A percentile compares a stretch with the other conserved stretches of the same genome.
phyloP scores from a whole-genome alignment of 1,140 invertebrate species.

The Sycophaga agraensis region DNA sequence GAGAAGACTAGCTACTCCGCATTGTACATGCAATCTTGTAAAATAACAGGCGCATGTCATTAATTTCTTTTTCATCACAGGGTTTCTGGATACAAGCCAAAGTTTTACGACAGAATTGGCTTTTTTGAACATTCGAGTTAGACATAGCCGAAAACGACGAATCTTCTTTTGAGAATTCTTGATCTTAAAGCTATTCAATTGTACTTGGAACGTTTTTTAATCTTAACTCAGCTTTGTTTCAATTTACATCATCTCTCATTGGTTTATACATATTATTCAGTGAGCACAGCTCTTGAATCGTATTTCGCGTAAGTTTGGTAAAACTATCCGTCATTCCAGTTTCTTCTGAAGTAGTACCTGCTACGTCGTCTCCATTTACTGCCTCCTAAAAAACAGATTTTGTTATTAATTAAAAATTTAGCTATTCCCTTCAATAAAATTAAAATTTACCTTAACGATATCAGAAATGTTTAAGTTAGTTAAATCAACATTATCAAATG shows the following conservation, averaged over 20 bases:
- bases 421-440: background rate
- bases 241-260: conserved; percentile 33
- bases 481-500: conserved; percentile 24
- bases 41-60: background rate
- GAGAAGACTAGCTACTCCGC: background rate
- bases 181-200: conserved; percentile 21
- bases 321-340: conserved; percentile 59
- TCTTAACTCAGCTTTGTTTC: conserved; percentile 5
- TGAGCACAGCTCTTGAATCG: conserved; percentile 47
- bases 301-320: conserved; percentile 51
- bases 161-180: conserved; percentile 1
- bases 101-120: background rate
- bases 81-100: background rate
- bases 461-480: conserved; percentile 23
- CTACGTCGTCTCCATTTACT: conserved; percentile 4
- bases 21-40: background rate
- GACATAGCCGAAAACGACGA: background rate
- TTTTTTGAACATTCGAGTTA: conserved; percentile 1
- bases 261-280: conserved; percentile 48
- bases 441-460: conserved; percentile 14
- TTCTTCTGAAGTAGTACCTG: conserved; percentile 10
- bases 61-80: conserved; percentile 3
- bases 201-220: conserved; percentile 8
- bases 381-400: conserved; percentile 4
- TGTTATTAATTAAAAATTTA: background rate